phyloP scores from a whole-genome alignment of 2,113 vertebrate species.

The Eleginops maclovinus region DNA sequence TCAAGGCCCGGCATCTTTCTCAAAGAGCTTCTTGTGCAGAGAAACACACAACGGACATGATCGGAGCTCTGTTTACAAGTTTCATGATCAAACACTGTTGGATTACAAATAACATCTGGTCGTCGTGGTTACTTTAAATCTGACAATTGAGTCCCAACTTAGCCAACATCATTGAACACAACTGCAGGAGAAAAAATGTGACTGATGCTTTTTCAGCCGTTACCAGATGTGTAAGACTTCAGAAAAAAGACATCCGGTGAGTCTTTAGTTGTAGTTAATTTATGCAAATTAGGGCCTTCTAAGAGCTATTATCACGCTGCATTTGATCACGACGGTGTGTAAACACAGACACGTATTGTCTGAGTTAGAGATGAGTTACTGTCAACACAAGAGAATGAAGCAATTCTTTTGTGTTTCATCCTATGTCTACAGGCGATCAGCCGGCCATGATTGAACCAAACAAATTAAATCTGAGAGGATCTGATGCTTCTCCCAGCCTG shows the following conservation, averaged over 20 bases:
- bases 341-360: slow-evolving; percentile 25
- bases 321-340: slow-evolving; percentile 22
- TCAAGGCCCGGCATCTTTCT: slow-evolving; percentile 44
- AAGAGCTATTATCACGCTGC: slow-evolving; percentile 25
- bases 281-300: slow-evolving; percentile 8
- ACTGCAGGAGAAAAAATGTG: not conserved
- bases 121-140: slow-evolving; percentile 20
- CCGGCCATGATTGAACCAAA: slow-evolving; percentile 62
- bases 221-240: slow-evolving; percentile 27
- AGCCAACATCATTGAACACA: slow-evolving; percentile 16
- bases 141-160: slow-evolving; percentile 5
- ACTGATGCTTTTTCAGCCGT: slow-evolving; percentile 30
- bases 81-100: slow-evolving; percentile 56
- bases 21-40: slow-evolving; percentile 44
- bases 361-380: slow-evolving; percentile 27
- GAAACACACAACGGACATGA: slow-evolving; percentile 36
- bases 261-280: slow-evolving; percentile 5
- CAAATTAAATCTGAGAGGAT: slow-evolving; percentile 72
- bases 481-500: slow-evolving; percentile 63
- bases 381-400: slow-evolving; percentile 43
- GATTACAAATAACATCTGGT: slow-evolving; percentile 61
- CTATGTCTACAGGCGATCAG: slow-evolving; percentile 55
- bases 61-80: slow-evolving; percentile 51
- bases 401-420: slow-evolving; percentile 48
- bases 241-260: not conserved